Percentiles rank a stretch among this genome's conserved stretches.
phyloP scores from a whole-genome alignment of 2,113 vertebrate genomes.

The Solenodon paradoxus region DNA sequence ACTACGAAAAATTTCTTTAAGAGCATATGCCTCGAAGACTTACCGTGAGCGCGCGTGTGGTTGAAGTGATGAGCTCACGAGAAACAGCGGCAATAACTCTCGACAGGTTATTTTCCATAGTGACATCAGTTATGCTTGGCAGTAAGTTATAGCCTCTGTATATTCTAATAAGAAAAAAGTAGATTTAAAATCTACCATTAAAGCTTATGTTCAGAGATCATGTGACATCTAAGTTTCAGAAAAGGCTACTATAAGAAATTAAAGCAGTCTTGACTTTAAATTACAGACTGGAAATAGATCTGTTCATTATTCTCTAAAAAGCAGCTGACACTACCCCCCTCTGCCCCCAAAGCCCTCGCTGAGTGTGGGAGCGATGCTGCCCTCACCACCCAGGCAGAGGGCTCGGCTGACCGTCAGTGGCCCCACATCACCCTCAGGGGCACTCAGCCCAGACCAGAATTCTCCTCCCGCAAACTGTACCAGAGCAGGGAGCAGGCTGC shows the following conservation, averaged over 20 bases:
- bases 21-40: no score
- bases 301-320: background rate
- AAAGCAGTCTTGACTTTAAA: background rate
- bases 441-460: no score
- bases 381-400: background rate
- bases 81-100: slow-evolving; percentile 91
- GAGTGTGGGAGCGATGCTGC: fast-evolving
- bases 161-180: slow-evolving; percentile 82
- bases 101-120: slow-evolving; percentile 96
- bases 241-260: background rate
- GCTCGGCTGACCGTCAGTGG: no score
- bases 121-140: slow-evolving; percentile 89
- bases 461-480: no score
- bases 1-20: no score
- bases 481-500: no score
- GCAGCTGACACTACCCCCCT: background rate
- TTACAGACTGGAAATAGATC: background rate
- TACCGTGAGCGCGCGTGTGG: slow-evolving; percentile 92
- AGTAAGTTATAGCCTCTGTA: slow-evolving; percentile 94
- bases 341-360: fast-evolving
- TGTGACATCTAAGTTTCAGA: background rate
- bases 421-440: no score
- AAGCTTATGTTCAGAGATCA: background rate
- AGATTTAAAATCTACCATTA: background rate
- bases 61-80: slow-evolving; percentile 91